Base-by-base conservation (phyloP, 1,140 invertebrate genomes). In the Drosophila kanapiae region DNA sequence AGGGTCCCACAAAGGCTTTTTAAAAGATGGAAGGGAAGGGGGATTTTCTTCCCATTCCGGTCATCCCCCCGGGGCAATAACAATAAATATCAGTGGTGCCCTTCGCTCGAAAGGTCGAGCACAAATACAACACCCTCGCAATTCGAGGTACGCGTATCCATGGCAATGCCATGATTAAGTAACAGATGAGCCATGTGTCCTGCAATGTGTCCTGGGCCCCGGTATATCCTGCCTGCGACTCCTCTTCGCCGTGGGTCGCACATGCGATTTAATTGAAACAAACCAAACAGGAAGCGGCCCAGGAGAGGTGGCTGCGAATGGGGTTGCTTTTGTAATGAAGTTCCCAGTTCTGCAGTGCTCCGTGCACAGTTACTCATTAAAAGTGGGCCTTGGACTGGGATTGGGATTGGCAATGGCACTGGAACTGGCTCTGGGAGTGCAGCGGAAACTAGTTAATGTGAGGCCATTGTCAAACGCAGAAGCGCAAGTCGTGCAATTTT, bases 211-310 rank as follows among this genome's bases (percentile, higher is more conserved):
- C 45, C 76, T 53, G 76, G 60, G 40, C 37, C 37, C 29, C 18
- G 62, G 62, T 31, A 42, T 38, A 51, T 51, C n/a, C 48, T 51
- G 48, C 38, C 72, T 60, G 70, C 23, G 54, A 33, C 72, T 58
- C 51, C 72, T 58, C 51, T 23, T 54, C 40, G 37, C 59, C 64
- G 56, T 75, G 67, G 77, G 65, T 56, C 85, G 85, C 85, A 90
- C 86, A 88, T 88, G 81, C 85, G 85, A 88, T 90, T 88, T 90
- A 88, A 88, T 88, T 90, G 86, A 90, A 90, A 88, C 82, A 88
- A 78, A 90, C 84, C 85, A 88, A 88, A 88, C 84, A 88, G 84
- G 84, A 88, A 88, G 60, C 84, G 80, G 58, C 72, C 16, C 57
- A 23, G 56, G 61, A 31, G 53, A 38, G 53, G 35, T 56, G 53